Evolutionary conservation across 1,140 invertebrate genomes (phyloP), one percentile per base, ranked within the genome.

Genomic region (Elymnias hypermnestra): DNA sequence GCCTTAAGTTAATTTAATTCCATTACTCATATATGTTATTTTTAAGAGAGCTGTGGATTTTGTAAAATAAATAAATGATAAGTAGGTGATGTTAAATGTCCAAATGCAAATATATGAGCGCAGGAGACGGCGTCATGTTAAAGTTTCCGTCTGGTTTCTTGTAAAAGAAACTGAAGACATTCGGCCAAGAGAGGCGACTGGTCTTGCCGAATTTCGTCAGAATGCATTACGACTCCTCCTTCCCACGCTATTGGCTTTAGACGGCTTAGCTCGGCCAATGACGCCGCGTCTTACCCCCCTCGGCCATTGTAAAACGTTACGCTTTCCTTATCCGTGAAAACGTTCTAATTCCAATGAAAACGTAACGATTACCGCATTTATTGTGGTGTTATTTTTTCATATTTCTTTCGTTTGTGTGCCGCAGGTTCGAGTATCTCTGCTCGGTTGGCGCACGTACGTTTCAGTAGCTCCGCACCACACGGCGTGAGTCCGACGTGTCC

Each of bases 171-270:
- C n/a, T n/a, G n/a, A n/a, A n/a, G n/a, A n/a, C n/a, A 62, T 61
- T 58, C 55, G 46, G 57, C 52, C 57, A 55, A 64, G 61, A 66
- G 57, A 63, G 50, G 57, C 41, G 48, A 52, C 58, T 47, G 59
- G 57, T 72, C 58, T 71, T 53, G 53, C 68, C 67, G 43, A 78
- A 78, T 63, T 82, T 78, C 58, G 57, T 62, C 60, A 54, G 59
- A 59, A 58, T 68, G 38, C 47, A 46, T 46, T 39, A 38, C 56
- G 72, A 48, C 76, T 65, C 76, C 76, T 71, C 79, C 79, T 81
- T 66, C 62, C 36, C 58, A 41, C 66, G 72, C 74, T 42, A 81
- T 81, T 83, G 79, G 79, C 57, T 54, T 75, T 50, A 51, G 58
- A 57, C 72, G 63, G 51, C 43, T 35, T 18, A 57, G 56, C 46